phyloP scores from a whole-genome alignment of 2,888 invertebrate genomes.

The Phaedon cochleariae region DNA sequence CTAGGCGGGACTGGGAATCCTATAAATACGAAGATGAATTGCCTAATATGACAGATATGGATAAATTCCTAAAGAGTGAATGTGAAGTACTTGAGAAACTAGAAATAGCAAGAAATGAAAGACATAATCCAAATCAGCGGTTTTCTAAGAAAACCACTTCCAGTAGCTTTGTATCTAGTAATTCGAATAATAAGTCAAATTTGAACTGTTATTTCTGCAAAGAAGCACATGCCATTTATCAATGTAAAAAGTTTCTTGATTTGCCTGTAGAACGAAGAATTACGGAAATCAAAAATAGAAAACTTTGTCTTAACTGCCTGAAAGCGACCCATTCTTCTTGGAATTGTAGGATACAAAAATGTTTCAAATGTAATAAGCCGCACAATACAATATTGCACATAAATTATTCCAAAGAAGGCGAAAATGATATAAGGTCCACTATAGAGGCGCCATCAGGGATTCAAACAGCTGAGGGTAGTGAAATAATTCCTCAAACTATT shows the following conservation, averaged over 20 bases:
- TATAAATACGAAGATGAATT: not conserved
- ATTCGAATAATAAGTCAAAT: not conserved
- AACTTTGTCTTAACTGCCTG: slow-evolving; percentile 13
- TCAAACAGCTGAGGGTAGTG: no score
- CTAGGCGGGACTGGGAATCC: slow-evolving; percentile 41
- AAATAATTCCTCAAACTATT: no score
- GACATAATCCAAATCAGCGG: not conserved
- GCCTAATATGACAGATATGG: slow-evolving; percentile 12
- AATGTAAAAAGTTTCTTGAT: not conserved
- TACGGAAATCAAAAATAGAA: slow-evolving; percentile 13
- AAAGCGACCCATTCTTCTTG: not conserved
- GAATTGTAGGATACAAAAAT: not conserved
- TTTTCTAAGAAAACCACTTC: not conserved
- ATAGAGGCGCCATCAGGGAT: no score
- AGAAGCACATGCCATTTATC: not conserved
- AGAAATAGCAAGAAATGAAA: not conserved
- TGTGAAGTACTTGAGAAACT: slow-evolving; percentile 16
- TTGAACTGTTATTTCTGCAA: slow-evolving; percentile 4
- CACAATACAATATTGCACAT: not conserved
- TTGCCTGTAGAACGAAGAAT: not conserved
- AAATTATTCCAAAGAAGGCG: not conserved
- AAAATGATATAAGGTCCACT: no score
- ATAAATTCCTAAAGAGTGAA: slow-evolving; percentile 2
- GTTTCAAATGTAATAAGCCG: not conserved
- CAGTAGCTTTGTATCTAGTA: slow-evolving; percentile 1